Conservation (phyloP, 2,888 invertebrate genomes). For the Portevinia maculata region DNA sequence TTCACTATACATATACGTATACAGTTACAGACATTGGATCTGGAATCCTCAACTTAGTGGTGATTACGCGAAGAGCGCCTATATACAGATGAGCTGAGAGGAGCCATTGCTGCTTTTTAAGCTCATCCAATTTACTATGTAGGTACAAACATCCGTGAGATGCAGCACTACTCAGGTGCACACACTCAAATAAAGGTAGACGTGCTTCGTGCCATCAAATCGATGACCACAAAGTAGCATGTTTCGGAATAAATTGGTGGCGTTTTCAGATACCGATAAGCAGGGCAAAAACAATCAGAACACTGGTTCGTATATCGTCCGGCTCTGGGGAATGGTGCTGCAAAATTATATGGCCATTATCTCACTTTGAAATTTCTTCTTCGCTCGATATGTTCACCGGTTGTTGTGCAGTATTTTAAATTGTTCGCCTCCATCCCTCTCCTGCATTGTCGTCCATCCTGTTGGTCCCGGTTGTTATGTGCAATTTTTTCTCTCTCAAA, state of each 20-base stretch:
- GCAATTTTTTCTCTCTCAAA: constrained; percentile 24
- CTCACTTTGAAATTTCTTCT: constrained; percentile 66
- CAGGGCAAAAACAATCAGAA: constrained; percentile 67
- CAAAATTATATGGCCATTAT: constrained; percentile 70
- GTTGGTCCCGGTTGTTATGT: constrained; percentile 27
- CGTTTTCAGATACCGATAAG: constrained; percentile 74
- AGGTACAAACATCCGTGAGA: neutral
- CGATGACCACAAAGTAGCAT: constrained; percentile 74
- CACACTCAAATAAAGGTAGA: constrained; percentile 36
- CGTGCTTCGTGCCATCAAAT: constrained; percentile 67
- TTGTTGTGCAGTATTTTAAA: constrained; percentile 44
- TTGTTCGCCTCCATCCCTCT: constrained; percentile 22
- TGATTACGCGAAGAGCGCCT: constrained; percentile 42
- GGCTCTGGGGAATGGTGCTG: constrained; percentile 50
- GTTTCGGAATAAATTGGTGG: constrained; percentile 74
- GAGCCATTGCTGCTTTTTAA: constrained; percentile 49
- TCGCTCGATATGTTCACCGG: constrained; percentile 49
- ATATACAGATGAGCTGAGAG: constrained; percentile 24
- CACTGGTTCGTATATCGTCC: constrained; percentile 20
- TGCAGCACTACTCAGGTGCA: constrained; percentile 22
- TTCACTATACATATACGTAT: constrained; percentile 8
- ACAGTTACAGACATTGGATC: constrained; percentile 17
- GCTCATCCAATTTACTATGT: constrained; percentile 14
- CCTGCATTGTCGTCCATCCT: constrained; percentile 32
- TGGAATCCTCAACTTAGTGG: constrained; percentile 44